phyloP scores from a whole-genome alignment of 2,888 invertebrate genomes.

The Invenusta paracnida region DNA sequence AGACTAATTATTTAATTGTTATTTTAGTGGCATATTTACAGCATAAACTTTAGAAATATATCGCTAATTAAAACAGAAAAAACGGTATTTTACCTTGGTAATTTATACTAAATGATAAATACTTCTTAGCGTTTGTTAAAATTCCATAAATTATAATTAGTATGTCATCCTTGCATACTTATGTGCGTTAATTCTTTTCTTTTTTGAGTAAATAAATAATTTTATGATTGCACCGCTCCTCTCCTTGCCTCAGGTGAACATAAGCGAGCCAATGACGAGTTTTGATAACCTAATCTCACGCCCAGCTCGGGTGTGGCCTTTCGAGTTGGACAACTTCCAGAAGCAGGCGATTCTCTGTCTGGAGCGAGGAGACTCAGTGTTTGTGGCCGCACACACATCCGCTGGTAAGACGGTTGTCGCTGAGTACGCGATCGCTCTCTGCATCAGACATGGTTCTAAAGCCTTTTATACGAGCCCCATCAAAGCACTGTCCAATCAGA shows the following conservation, averaged over 20 bases:
- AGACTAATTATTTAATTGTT: no score
- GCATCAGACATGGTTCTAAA: constrained; percentile 82
- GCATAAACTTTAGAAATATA: no score
- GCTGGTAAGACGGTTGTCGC: constrained; percentile 95
- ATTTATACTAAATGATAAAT: no score
- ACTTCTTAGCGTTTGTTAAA: no score
- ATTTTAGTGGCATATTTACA: no score
- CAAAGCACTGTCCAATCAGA: constrained; percentile 96
- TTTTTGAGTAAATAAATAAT: no score
- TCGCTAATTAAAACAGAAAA: no score
- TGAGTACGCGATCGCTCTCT: constrained; percentile 95
- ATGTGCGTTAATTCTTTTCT: no score
- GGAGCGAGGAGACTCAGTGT: constrained; percentile 87
- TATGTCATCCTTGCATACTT: no score
- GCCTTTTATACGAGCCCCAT: constrained; percentile 94
- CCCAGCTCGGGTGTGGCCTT: constrained; percentile 66
- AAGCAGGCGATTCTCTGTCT: constrained; percentile 90
- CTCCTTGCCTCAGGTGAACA: background rate
- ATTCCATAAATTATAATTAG: no score
- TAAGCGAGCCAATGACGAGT: background rate
- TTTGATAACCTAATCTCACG: constrained; percentile 18
- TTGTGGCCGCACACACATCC: constrained; percentile 97
- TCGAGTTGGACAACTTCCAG: constrained; percentile 91
- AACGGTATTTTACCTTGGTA: no score
- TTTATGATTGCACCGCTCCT: background rate